Evolutionary conservation across 2,113 vertebrate genomes (phyloP).

Genomic region (Lepidothrix coronata): DNA sequence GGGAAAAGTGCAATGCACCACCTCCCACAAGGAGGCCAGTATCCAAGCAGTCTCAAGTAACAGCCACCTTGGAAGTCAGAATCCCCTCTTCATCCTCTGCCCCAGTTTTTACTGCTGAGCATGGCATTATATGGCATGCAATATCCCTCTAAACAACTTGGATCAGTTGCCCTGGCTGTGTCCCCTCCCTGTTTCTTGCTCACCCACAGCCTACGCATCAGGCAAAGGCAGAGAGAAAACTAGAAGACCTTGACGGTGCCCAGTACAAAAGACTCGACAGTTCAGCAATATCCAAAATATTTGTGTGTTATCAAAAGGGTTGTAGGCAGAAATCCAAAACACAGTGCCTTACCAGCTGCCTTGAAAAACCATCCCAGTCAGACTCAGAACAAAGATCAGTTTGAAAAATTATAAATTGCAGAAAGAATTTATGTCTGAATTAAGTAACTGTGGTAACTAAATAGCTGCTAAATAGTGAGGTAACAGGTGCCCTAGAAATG

Average conservation of each 20-base stretch:
- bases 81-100: neutral
- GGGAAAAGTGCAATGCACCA: neutral
- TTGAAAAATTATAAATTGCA: neutral
- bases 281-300: neutral
- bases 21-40: neutral
- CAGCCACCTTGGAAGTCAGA: neutral
- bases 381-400: neutral
- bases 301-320: neutral
- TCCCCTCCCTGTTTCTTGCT: neutral
- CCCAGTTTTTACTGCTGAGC: neutral
- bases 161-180: neutral
- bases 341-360: rapidly evolving
- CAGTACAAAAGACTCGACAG: neutral
- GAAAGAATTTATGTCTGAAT: neutral
- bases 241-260: neutral
- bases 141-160: neutral
- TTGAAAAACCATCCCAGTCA: neutral
- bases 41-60: neutral
- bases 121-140: neutral
- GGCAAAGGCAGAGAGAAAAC: neutral
- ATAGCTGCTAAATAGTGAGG: neutral
- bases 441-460: neutral
- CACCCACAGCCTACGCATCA: neutral
- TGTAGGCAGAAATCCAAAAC: neutral
- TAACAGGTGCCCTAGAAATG: neutral